Percentiles rank a stretch among this genome's conserved stretches.
These are phyloP conservation scores for Alexandromys fortis DNA, from an alignment of 2,113 vertebrate genomes.

Conservation along the genomic window DNA sequence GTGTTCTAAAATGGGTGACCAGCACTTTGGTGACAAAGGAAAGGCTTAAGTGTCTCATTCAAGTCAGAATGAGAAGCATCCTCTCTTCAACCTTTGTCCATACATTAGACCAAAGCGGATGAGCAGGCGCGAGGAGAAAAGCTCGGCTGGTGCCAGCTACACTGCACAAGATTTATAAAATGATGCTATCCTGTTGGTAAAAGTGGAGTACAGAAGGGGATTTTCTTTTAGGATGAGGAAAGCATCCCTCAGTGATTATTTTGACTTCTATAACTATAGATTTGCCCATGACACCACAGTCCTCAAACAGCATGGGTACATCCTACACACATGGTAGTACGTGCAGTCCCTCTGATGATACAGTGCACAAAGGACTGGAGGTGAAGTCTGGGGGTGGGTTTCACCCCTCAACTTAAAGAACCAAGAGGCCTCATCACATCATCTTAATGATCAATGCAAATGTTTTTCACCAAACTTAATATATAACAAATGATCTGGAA, in stretches of 20 bases:
- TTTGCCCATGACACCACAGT: not conserved
- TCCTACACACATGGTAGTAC: accelerated
- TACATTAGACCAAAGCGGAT: not conserved
- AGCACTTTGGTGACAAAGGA: not conserved
- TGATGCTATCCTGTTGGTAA: not conserved
- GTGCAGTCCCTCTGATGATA: not conserved
- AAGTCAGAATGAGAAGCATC: not conserved
- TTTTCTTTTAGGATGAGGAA: constrained; percentile 26
- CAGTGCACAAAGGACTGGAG: too few relatives aligned
- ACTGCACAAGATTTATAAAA: not conserved
- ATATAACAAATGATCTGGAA: not conserved
- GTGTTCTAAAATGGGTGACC: not conserved
- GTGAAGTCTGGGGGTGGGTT: too few relatives aligned
- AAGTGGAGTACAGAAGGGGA: not conserved
- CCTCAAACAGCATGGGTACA: not conserved
- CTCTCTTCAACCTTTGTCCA: not conserved
- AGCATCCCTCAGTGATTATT: not conserved
- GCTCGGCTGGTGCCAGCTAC: not conserved
- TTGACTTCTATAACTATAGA: not conserved
- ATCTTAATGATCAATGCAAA: not conserved
- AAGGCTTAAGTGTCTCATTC: not conserved
- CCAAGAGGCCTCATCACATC: not conserved
- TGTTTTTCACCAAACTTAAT: not conserved
- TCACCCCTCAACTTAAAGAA: not conserved
- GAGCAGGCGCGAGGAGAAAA: not conserved